Conservation (phyloP, 2,888 invertebrate genomes). For the Keiferia lycopersicella region DNA sequence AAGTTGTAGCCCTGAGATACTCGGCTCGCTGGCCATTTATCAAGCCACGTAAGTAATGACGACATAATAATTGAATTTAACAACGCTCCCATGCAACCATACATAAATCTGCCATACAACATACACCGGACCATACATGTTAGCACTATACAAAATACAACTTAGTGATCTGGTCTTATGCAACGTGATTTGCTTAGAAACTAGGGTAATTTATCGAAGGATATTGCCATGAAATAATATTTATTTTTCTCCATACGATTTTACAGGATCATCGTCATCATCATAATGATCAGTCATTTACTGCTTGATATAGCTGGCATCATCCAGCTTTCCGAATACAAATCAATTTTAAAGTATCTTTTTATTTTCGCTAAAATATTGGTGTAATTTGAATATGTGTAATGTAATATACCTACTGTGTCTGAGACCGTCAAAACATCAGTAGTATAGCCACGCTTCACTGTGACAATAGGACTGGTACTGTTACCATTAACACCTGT, state of each 20-base stretch:
- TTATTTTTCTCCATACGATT: too few relatives aligned
- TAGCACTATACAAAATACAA: slow-evolving; percentile 23
- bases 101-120: slow-evolving; percentile 10
- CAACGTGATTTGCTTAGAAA: neutral
- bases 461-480: slow-evolving; percentile 30
- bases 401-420: too few relatives aligned
- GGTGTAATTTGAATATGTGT: too few relatives aligned
- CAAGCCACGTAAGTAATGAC: slow-evolving; percentile 7
- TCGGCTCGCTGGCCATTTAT: neutral
- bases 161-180: neutral
- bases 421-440: slow-evolving; percentile 28
- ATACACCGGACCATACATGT: slow-evolving; percentile 5
- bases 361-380: too few relatives aligned
- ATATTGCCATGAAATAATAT: too few relatives aligned
- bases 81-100: slow-evolving; percentile 12
- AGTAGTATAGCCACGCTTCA: slow-evolving; percentile 22
- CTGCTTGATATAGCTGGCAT: too few relatives aligned
- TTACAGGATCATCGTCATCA: too few relatives aligned
- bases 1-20: slow-evolving; percentile 8
- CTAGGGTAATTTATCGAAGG: neutral
- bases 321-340: too few relatives aligned
- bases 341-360: too few relatives aligned
- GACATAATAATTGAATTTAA: slow-evolving; percentile 16
- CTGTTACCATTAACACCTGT: slow-evolving; percentile 21
- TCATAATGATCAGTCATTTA: too few relatives aligned